Percentiles rank a stretch among this genome's conserved stretches.
Conservation (phyloP, 2,113 vertebrate genomes). For the Fulica atra region DNA sequence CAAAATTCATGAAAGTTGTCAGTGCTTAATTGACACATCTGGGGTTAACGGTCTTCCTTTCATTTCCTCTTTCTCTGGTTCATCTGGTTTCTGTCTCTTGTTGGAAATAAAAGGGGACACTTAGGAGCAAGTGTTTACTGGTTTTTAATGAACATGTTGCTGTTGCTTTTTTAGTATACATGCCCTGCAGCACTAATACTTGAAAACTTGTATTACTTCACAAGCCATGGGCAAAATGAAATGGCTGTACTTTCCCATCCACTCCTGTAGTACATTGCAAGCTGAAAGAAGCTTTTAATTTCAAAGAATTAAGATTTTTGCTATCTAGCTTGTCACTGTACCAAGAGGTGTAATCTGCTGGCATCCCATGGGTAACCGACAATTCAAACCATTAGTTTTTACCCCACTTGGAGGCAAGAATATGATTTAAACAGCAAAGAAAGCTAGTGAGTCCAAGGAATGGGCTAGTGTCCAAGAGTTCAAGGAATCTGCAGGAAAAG, state of each 20-base stretch:
- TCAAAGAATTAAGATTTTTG: neutral
- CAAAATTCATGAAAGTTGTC: neutral
- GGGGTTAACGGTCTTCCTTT: rapidly evolving
- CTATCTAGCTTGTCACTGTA: neutral
- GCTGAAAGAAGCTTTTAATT: neutral
- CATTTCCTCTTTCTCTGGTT: neutral
- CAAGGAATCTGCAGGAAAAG: neutral
- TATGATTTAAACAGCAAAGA: neutral
- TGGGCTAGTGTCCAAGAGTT: neutral
- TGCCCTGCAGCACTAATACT: conserved; percentile 17
- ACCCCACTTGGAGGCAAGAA: neutral
- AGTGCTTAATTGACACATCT: neutral
- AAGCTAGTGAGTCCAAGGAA: neutral
- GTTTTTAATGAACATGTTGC: neutral
- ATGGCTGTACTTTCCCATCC: neutral
- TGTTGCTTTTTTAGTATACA: neutral
- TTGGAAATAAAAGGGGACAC: neutral
- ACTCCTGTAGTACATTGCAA: neutral
- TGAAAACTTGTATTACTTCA: conserved; percentile 44
- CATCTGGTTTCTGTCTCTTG: neutral
- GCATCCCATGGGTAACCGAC: neutral
- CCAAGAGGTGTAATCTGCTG: neutral
- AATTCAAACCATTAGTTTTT: neutral
- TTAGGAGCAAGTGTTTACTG: neutral
- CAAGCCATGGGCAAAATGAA: neutral